phyloP scores from a whole-genome alignment of 92 coral and sea anemone species.

The Blastomussa wellsi region DNA sequence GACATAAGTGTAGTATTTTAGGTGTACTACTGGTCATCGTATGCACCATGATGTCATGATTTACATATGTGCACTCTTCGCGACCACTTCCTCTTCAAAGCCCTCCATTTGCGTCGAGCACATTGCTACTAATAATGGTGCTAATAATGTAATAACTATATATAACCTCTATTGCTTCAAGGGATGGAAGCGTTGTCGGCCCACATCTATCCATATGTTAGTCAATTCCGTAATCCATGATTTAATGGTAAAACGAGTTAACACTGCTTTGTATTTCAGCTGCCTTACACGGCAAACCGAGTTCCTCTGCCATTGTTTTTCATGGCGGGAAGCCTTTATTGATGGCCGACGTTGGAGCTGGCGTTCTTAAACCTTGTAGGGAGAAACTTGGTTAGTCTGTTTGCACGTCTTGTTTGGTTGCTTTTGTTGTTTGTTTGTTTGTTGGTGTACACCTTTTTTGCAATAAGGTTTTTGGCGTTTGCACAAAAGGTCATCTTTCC shows the following conservation, averaged over 20 bases:
- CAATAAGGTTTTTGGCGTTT: too few relatives aligned
- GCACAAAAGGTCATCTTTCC: too few relatives aligned
- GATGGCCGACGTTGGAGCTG: slow-evolving; percentile 61
- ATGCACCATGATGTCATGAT: too few relatives aligned
- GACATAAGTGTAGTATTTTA: too few relatives aligned
- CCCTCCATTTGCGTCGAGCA: too few relatives aligned
- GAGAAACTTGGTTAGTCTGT: slow-evolving; percentile 52
- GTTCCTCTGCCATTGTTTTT: slow-evolving; percentile 52
- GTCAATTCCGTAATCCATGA: background rate
- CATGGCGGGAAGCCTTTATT: slow-evolving; percentile 53
- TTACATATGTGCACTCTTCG: background rate
- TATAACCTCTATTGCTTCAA: background rate
- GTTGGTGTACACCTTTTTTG: background rate
- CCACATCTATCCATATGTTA: background rate
- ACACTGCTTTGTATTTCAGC: slow-evolving; percentile 31
- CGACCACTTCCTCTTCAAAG: background rate
- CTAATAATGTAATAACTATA: too few relatives aligned
- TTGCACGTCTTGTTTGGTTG: background rate
- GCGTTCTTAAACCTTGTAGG: slow-evolving; percentile 56
- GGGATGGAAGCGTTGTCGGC: background rate
- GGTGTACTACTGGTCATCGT: too few relatives aligned
- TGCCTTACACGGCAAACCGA: slow-evolving; percentile 57
- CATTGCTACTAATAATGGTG: too few relatives aligned
- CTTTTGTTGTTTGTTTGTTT: background rate
- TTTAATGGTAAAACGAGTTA: background rate